These are phyloP conservation scores for Aphaenogaster floridana DNA, from an alignment of 1,140 invertebrate species.

Conservation along the genomic window DNA sequence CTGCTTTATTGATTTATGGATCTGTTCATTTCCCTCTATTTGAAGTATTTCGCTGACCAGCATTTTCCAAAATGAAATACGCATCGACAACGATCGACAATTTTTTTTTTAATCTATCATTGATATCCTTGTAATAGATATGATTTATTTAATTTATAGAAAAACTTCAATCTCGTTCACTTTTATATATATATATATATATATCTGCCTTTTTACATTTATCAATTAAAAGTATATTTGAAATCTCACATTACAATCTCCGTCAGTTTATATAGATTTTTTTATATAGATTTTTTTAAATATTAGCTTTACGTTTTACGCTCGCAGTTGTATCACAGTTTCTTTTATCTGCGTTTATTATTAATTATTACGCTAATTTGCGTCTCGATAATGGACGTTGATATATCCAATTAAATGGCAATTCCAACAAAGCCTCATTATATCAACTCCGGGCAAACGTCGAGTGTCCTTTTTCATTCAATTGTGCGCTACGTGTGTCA, in stretches of 20 bases:
- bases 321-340: background rate
- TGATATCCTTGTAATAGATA: background rate
- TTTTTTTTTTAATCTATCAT: background rate
- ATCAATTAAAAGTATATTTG: background rate
- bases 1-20: constrained; percentile 33
- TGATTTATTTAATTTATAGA: background rate
- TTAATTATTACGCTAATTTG: constrained; percentile 54
- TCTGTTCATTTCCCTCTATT: constrained; percentile 8
- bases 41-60: background rate
- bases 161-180: background rate
- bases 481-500: background rate
- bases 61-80: constrained; percentile 12
- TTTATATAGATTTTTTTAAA: background rate
- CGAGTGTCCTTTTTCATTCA: constrained; percentile 5
- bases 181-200: no score
- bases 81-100: background rate
- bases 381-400: constrained; percentile 36
- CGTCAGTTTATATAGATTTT: background rate
- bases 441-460: constrained; percentile 23
- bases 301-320: background rate
- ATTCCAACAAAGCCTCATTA: constrained; percentile 40
- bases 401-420: constrained; percentile 53
- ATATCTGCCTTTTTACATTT: background rate
- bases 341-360: constrained; percentile 24
- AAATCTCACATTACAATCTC: background rate